phyloP scores from a whole-genome alignment of 2,113 vertebrate genomes.

The Oryctolagus cuniculus region DNA sequence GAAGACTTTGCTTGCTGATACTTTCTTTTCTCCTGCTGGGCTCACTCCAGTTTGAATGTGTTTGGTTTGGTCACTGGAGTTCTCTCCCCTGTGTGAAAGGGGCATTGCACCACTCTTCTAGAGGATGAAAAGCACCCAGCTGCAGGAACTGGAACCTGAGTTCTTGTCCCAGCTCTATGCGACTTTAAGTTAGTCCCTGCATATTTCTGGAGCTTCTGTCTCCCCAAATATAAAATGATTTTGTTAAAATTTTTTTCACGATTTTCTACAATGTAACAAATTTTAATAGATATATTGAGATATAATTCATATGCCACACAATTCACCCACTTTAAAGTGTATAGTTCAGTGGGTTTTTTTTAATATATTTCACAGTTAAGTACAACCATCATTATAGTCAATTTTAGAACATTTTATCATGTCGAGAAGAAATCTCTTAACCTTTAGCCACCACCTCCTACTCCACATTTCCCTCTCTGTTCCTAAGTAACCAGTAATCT shows the following conservation, averaged over 20 bases:
- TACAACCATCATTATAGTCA: not conserved
- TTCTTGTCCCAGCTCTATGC: not conserved
- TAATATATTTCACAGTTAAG: not conserved
- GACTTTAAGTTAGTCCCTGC: not conserved
- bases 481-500: not conserved
- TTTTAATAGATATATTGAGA: not conserved
- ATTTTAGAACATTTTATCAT: constrained; percentile 20
- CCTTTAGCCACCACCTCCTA: not conserved
- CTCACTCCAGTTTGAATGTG: constrained; percentile 25
- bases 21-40: constrained; percentile 49
- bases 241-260: not conserved
- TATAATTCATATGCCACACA: no score
- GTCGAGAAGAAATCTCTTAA: constrained; percentile 14
- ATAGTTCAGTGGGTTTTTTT: not conserved
- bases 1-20: constrained; percentile 21
- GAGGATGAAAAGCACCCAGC: not conserved
- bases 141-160: not conserved
- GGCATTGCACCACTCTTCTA: not conserved
- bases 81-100: constrained; percentile 45
- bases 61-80: constrained; percentile 23
- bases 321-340: no score
- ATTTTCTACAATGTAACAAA: not conserved
- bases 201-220: not conserved
- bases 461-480: not conserved
- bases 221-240: not conserved